Conservation (phyloP, 2,888 invertebrate species). For the Zootermopsis nevadensis region DNA sequence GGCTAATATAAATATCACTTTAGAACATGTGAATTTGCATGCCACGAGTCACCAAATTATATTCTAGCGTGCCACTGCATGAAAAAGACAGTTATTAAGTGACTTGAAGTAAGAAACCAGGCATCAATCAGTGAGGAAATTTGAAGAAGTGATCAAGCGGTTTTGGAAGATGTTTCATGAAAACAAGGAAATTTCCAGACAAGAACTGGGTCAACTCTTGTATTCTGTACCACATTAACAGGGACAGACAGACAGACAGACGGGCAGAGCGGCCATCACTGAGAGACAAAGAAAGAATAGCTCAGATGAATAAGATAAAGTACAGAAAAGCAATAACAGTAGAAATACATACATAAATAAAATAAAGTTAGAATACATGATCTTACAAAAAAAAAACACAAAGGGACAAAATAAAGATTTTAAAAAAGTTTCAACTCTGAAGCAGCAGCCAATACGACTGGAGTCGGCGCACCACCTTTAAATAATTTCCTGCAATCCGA, state of each 20-base stretch:
- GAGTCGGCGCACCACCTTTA: constrained; percentile 51
- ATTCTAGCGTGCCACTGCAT: too few relatives aligned
- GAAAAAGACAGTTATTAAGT: too few relatives aligned
- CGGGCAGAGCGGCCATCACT: neutral
- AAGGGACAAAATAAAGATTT: constrained; percentile 25
- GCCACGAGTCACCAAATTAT: too few relatives aligned
- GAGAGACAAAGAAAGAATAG: neutral
- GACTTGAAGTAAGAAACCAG: too few relatives aligned
- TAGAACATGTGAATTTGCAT: too few relatives aligned
- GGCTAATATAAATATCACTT: too few relatives aligned
- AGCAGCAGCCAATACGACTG: constrained; percentile 29
- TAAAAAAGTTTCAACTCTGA: constrained; percentile 27
- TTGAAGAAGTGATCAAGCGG: too few relatives aligned
- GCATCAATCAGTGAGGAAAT: too few relatives aligned
- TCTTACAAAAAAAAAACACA: constrained; percentile 20
- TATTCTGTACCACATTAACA: constrained; percentile 3
- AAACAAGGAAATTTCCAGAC: too few relatives aligned
- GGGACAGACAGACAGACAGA: constrained; percentile 6
- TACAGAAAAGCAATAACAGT: neutral
- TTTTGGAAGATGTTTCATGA: too few relatives aligned
- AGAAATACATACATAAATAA: constrained; percentile 16
- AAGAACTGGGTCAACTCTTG: neutral
- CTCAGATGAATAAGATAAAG: neutral
- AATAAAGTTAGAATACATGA: constrained; percentile 29
- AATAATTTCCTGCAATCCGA: constrained; percentile 44